A percentile compares a stretch with the other conserved stretches of the same genome.
phyloP scores from a whole-genome alignment of 2,113 vertebrate species.

The Synchiropus splendidus region DNA sequence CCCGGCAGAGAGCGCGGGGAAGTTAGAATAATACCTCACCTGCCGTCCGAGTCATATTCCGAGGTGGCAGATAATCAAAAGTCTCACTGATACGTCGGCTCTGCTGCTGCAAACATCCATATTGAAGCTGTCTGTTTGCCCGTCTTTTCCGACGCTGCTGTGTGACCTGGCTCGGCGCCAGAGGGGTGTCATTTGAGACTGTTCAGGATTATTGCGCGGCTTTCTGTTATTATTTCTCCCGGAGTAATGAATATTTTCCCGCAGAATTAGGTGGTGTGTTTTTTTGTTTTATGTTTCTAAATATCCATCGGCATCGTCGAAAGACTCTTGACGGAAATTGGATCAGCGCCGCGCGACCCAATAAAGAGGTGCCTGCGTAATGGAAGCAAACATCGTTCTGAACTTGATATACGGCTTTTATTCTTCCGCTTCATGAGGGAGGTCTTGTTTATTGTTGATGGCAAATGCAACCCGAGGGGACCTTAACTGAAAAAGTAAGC shows the following conservation, averaged over 20 bases:
- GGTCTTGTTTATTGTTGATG: too few species aligned
- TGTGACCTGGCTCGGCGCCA: conserved; percentile 24
- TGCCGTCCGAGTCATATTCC: conserved; percentile 3
- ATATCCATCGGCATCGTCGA: conserved; percentile 39
- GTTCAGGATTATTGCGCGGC: conserved; percentile 16
- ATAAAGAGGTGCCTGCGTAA: conserved; percentile 29
- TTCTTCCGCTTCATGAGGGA: too few species aligned
- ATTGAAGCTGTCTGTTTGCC: conserved; percentile 13
- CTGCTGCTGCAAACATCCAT: conserved; percentile 9
- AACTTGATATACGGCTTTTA: too few species aligned
- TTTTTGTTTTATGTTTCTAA: conserved; percentile 27
- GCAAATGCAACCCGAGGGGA: too few species aligned
- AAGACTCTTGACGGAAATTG: conserved; percentile 29
- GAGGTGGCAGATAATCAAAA: conserved; percentile 17
- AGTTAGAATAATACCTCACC: conserved; percentile 4
- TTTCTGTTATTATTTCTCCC: conserved; percentile 9
- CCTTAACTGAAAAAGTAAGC: too few species aligned
- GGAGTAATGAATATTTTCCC: conserved; percentile 30
- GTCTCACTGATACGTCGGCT: conserved; percentile 6
- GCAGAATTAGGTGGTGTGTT: conserved; percentile 31
- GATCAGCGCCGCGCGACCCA: conserved; percentile 18
- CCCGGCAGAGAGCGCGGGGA: not conserved
- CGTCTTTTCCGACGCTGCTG: not conserved
- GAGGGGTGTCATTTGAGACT: conserved; percentile 27
- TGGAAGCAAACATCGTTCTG: conserved; percentile 28